Percentiles rank a stretch among this genome's conserved stretches.
These are phyloP conservation scores for Dicaeum eximium DNA, from an alignment of 2,113 vertebrate genomes.

Conservation along the genomic window DNA sequence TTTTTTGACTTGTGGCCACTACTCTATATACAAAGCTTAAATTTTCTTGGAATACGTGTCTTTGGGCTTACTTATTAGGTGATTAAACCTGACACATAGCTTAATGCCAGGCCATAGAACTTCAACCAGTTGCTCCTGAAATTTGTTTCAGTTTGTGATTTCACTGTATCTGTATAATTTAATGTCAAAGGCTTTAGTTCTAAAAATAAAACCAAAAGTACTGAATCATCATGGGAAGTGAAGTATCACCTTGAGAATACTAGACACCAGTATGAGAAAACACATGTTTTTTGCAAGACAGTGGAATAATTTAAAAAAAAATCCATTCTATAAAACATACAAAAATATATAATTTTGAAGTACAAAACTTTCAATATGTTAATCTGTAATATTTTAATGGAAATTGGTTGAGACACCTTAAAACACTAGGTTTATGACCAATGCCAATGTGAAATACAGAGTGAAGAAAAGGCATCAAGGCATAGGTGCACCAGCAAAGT, in stretches of 20 bases:
- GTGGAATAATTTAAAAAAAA: neutral
- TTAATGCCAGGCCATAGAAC: neutral
- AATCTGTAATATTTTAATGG: neutral
- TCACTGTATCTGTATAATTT: neutral
- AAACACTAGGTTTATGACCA: neutral
- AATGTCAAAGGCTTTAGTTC: neutral
- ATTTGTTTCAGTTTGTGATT: constrained; percentile 11
- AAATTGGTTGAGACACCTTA: neutral
- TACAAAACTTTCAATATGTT: neutral
- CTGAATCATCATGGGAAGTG: neutral
- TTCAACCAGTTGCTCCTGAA: neutral
- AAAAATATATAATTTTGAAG: neutral
- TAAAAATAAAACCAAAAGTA: constrained; percentile 37
- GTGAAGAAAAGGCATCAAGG: neutral
- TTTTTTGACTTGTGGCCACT: neutral
- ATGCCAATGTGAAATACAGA: neutral
- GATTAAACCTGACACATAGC: neutral
- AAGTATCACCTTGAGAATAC: constrained; percentile 20
- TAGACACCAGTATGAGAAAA: neutral
- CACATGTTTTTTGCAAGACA: neutral
- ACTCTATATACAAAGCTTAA: neutral
- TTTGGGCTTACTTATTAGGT: neutral
- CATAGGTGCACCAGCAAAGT: neutral
- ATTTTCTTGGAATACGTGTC: neutral
- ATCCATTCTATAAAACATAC: neutral